Evolutionary conservation across 2,113 vertebrate genomes (phyloP).

Genomic region (Lepus americanus): DNA sequence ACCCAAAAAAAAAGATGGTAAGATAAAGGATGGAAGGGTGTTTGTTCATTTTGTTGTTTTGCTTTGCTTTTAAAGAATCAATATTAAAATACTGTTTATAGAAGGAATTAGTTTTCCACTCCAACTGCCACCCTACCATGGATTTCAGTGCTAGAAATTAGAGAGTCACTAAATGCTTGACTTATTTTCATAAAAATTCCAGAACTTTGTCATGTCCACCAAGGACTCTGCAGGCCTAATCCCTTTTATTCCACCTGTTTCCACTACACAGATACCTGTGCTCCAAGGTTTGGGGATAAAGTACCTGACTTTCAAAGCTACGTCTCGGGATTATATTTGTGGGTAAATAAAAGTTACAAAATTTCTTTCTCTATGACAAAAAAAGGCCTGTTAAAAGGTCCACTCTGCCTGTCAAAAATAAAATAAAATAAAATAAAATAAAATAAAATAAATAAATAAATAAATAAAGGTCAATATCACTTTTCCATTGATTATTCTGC

Average conservation of each 20-base stretch:
- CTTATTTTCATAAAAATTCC: slow-evolving; percentile 47
- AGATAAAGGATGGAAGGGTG: not conserved
- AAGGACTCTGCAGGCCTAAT: not conserved
- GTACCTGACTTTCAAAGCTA: not conserved
- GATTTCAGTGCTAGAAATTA: not conserved
- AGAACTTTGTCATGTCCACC: not conserved
- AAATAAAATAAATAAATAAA: no score
- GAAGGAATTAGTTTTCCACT: not conserved
- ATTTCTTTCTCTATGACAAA: slow-evolving; percentile 2
- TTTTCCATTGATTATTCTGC: not conserved
- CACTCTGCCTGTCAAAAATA: no score
- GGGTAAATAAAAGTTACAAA: not conserved
- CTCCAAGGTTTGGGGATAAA: not conserved
- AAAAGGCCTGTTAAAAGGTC: not conserved
- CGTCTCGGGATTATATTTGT: not conserved
- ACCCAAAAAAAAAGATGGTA: not conserved
- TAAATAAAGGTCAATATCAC: not conserved
- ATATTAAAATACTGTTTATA: slow-evolving; percentile 4
- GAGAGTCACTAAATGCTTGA: not conserved
- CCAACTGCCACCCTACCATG: not conserved
- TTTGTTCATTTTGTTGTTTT: not conserved
- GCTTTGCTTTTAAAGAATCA: slow-evolving; percentile 4
- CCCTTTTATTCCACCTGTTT: not conserved
- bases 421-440: no score
- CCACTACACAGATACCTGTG: not conserved